Conservation (phyloP, 2,797 vertebrate genomes). For the Rhodeus uyekii region DNA sequence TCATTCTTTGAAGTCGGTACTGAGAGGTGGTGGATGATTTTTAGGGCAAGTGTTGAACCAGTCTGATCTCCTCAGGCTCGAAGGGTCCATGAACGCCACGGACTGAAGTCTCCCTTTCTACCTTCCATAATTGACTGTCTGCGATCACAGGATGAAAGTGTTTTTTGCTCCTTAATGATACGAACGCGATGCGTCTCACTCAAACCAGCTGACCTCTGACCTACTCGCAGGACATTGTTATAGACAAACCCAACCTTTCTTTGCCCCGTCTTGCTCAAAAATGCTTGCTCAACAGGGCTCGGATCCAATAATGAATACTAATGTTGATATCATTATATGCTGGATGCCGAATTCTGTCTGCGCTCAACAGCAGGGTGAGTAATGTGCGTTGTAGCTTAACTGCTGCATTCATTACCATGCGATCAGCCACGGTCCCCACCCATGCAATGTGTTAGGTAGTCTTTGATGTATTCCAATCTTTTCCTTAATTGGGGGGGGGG, state of each 20-base stretch:
- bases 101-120: constrained; percentile 56
- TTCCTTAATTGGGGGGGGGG: constrained; percentile 38
- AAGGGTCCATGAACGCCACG: constrained; percentile 4
- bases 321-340: constrained; percentile 38
- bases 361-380: constrained; percentile 2
- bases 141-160: not conserved
- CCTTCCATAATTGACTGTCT: constrained; percentile 24
- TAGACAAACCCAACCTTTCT: not conserved
- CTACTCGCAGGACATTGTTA: not conserved
- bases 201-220: not conserved
- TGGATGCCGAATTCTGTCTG: not conserved
- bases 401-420: constrained; percentile 38
- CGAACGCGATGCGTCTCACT: not conserved
- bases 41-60: constrained; percentile 47
- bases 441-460: constrained; percentile 37
- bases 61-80: constrained; percentile 45
- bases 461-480: constrained; percentile 42
- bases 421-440: constrained; percentile 16
- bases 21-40: constrained; percentile 47
- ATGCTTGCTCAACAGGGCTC: constrained; percentile 18
- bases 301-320: constrained; percentile 31
- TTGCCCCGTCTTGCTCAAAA: not conserved
- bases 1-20: constrained; percentile 48
- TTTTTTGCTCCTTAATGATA: not conserved
- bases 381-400: constrained; percentile 32